These are phyloP conservation scores for Dorcus parallelipipedus DNA, from an alignment of 2,888 invertebrate species.

Conservation along the genomic window DNA sequence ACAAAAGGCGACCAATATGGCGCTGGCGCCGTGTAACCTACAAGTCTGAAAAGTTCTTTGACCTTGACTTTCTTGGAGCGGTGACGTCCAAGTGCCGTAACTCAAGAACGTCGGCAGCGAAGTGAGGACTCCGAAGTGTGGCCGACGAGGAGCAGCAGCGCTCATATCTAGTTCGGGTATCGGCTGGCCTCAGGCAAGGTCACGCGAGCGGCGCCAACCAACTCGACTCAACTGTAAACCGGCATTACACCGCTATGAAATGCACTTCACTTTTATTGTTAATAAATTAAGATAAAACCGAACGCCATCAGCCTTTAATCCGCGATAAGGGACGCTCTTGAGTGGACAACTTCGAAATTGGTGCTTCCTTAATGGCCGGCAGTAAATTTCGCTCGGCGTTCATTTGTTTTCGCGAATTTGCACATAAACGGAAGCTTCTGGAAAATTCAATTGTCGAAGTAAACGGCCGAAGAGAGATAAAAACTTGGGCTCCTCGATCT, in stretches of 20 bases:
- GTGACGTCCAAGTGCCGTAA: not conserved
- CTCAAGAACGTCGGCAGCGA: not conserved
- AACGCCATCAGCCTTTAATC: no score
- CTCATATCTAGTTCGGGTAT: slow-evolving; percentile 25
- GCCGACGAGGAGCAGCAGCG: not conserved
- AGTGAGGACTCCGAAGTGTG: no score
- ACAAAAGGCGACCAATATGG: not conserved
- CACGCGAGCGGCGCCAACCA: slow-evolving; percentile 23
- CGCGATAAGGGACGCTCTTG: no score
- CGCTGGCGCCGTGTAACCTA: slow-evolving; percentile 2
- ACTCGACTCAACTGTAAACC: slow-evolving; percentile 19
- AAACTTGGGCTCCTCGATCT: no score
- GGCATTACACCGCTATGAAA: slow-evolving; percentile 20
- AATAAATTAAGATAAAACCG: no score
- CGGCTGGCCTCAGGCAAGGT: slow-evolving; percentile 23
- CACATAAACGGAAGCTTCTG: no score
- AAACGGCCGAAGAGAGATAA: no score
- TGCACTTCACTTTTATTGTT: not conserved
- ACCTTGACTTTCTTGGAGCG: not conserved
- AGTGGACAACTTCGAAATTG: no score
- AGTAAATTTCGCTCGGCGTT: no score
- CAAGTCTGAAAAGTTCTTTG: slow-evolving; percentile 3
- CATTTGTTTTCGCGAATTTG: no score
- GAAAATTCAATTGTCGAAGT: no score
- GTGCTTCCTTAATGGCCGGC: no score